Evolutionary conservation across 2,888 invertebrate species (phyloP).

Genomic region (Andrena marginata): DNA sequence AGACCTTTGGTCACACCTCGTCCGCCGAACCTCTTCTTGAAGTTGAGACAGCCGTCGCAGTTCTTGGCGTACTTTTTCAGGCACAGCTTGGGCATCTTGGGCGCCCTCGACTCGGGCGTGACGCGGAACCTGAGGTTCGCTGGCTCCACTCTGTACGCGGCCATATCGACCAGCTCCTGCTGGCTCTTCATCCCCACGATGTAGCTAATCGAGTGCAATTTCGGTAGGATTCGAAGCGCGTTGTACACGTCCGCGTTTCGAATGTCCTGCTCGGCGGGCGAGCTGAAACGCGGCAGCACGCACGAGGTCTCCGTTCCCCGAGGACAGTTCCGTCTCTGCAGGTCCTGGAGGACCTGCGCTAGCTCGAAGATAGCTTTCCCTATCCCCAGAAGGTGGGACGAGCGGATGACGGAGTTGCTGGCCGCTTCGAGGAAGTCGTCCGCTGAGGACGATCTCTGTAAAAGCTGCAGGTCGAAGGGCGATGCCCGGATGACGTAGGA

Average conservation of each 20-base stretch:
- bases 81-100: constrained; percentile 75
- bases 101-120: constrained; percentile 65
- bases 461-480: constrained; percentile 68
- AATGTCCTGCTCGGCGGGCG: constrained; percentile 65
- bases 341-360: constrained; percentile 70
- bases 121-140: constrained; percentile 62
- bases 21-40: constrained; percentile 56
- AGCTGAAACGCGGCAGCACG: constrained; percentile 72
- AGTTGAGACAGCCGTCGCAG: constrained; percentile 80
- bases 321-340: constrained; percentile 71
- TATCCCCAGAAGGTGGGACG: constrained; percentile 78
- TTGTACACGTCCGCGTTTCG: constrained; percentile 77
- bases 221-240: constrained; percentile 74
- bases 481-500: constrained; percentile 79
- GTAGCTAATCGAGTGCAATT: constrained; percentile 75
- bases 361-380: constrained; percentile 80
- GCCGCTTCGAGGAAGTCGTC: constrained; percentile 70
- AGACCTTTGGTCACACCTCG: constrained; percentile 51
- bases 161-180: constrained; percentile 69
- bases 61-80: constrained; percentile 67
- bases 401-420: constrained; percentile 71
- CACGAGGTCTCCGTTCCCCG: constrained; percentile 57
- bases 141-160: constrained; percentile 72
- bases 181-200: constrained; percentile 67
- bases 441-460: constrained; percentile 64